These are phyloP conservation scores for Rhincodon typus DNA, from an alignment of 2,797 vertebrate species.

Conservation along the genomic window DNA sequence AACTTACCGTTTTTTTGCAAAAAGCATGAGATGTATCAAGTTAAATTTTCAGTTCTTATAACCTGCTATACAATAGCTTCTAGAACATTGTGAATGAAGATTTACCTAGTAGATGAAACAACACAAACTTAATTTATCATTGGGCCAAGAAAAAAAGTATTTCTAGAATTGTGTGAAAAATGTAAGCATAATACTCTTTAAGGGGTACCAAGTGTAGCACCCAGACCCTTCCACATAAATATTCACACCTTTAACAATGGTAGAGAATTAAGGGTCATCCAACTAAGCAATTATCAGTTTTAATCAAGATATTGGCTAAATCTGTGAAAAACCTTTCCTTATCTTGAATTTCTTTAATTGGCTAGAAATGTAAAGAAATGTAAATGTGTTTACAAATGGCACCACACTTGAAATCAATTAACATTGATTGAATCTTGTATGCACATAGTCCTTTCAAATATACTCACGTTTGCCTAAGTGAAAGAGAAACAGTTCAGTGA, in stretches of 20 bases:
- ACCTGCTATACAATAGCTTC: neutral
- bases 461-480: neutral
- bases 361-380: neutral
- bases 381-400: neutral
- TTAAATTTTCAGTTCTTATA: slow-evolving; percentile 25
- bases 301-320: neutral
- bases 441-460: neutral
- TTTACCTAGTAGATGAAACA: slow-evolving; percentile 5
- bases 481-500: neutral
- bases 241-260: neutral
- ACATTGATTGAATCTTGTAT: neutral
- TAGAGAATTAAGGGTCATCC: neutral
- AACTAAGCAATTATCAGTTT: neutral
- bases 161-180: neutral
- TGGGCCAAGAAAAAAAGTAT: neutral
- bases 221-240: neutral
- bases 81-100: neutral
- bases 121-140: slow-evolving; percentile 2
- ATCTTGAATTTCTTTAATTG: neutral
- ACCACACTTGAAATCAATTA: neutral
- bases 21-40: neutral
- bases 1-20: neutral
- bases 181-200: neutral
- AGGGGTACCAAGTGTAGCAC: neutral
- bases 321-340: neutral